phyloP scores from a whole-genome alignment of 2,797 vertebrate genomes.

The Merluccius polli region DNA sequence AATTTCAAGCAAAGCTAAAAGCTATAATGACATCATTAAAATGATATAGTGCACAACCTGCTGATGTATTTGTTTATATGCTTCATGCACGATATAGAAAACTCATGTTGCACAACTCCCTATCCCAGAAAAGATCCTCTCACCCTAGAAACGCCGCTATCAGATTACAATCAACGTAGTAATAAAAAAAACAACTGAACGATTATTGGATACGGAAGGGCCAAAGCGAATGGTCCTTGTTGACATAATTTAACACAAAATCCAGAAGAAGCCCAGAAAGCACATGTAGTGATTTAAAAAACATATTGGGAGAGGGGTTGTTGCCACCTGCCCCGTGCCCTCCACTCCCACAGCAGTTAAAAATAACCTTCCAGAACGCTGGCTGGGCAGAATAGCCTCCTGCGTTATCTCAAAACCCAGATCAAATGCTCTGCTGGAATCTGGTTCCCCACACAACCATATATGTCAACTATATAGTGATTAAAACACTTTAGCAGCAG shows the following conservation, averaged over 20 bases:
- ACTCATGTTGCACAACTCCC: conserved; percentile 8
- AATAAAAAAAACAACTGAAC: background rate
- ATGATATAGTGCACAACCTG: background rate
- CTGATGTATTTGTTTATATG: background rate
- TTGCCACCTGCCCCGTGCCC: conserved; percentile 62
- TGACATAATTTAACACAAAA: background rate
- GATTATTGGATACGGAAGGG: background rate
- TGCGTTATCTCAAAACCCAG: conserved; percentile 76
- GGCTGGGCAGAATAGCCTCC: conserved; percentile 76
- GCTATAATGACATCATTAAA: background rate
- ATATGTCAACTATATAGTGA: conserved; percentile 71
- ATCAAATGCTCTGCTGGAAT: conserved; percentile 84
- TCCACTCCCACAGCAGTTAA: conserved; percentile 80
- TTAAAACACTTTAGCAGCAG: background rate
- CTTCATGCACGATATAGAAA: background rate
- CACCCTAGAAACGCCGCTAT: background rate
- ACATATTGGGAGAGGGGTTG: conserved; percentile 38
- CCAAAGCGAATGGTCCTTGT: background rate
- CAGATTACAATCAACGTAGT: background rate
- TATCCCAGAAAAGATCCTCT: conserved; percentile 17
- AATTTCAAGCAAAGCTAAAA: background rate
- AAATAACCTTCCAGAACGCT: conserved; percentile 89
- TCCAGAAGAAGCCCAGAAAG: conserved; percentile 4
- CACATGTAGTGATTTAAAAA: background rate
- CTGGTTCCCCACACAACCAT: conserved; percentile 72